Base-by-base conservation (phyloP, 2,797 vertebrate species). In the Mormyrus hasselquistii region DNA sequence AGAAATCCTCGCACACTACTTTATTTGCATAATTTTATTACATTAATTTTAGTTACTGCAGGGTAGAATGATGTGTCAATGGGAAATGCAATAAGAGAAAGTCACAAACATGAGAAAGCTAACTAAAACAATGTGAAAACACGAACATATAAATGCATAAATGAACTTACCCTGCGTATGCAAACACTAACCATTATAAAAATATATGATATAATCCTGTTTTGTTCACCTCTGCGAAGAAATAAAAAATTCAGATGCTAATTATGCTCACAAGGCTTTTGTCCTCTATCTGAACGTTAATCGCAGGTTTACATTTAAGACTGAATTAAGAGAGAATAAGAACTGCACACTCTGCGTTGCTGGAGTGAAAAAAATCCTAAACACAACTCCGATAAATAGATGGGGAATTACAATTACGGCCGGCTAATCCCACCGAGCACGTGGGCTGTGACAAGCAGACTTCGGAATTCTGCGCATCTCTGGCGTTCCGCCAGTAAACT, bases 101-200 rank as follows among this genome's bases (percentile, higher is more conserved):
- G 7, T 44, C 25, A 55, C 5, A 12, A 34, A 41, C 2, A 76
- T 12, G 19, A 50, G 29, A 87, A 76, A 76, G 12, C 38, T 4
- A 53, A 14, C 3, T 14, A n/a, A 65, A 65, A 41, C n/a, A 62
- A 34, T 69, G 41, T 65, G 25, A 69, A 44, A 69, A 49, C 25
- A 65, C 16, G 25, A 10, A 53, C 44, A 49, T 52, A 29, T 52
- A 16, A 52, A 25, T 52, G 49, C 22, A 69, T 86, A 25, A 57
- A 69, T 22, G 25, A 86, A 90, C 89, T 90, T 88, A 90, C 89
- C 89, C 57, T 34, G 79, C 25, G 55, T 41, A 84, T 62, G 89
- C 86, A 82, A 44, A 82, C 4, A n/a, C 25, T 84, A n/a, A 88
- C 86, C 89, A 90, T 90, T 12, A 47, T 90, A 16, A 79, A 49